Percentiles rank a stretch among this genome's conserved stretches.
Evolutionary conservation across 1,140 invertebrate species (phyloP).

Genomic region (Oedothorax gibbosus): DNA sequence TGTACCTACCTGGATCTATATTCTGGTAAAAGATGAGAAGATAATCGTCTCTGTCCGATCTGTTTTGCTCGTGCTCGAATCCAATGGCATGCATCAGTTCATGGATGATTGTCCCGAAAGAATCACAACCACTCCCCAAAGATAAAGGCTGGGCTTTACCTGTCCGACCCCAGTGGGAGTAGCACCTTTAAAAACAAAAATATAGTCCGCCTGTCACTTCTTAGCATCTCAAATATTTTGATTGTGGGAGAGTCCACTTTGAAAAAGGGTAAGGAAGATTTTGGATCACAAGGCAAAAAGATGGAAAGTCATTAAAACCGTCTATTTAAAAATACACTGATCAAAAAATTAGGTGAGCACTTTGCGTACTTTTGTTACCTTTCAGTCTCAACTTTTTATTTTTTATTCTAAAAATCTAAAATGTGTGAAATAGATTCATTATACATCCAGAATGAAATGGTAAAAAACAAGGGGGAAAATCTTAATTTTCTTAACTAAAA

Average conservation of each 20-base stretch:
- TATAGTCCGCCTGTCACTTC: background rate
- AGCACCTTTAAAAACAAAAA: slow-evolving; percentile 27
- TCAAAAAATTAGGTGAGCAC: background rate
- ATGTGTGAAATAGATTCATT: too few relatives aligned
- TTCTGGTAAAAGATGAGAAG: slow-evolving; percentile 66
- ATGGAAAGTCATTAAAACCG: background rate
- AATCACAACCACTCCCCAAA: slow-evolving; percentile 57
- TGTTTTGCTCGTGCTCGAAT: slow-evolving; percentile 69
- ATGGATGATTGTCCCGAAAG: slow-evolving; percentile 65
- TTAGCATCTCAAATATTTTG: background rate
- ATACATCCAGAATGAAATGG: too few relatives aligned
- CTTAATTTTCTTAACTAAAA: too few relatives aligned
- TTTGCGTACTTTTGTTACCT: too few relatives aligned
- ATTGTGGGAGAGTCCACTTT: background rate
- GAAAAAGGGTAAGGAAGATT: background rate
- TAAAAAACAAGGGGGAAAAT: too few relatives aligned
- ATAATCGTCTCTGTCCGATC: slow-evolving; percentile 68
- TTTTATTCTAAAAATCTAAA: too few relatives aligned
- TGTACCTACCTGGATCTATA: slow-evolving; percentile 60
- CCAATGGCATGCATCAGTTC: slow-evolving; percentile 68
- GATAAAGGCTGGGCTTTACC: slow-evolving; percentile 53
- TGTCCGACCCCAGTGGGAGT: slow-evolving; percentile 39
- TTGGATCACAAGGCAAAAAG: background rate
- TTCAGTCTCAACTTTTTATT: too few relatives aligned
- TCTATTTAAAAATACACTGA: background rate